Conservation (phyloP, 2,888 invertebrate genomes). For the Trichacis sp. region DNA sequence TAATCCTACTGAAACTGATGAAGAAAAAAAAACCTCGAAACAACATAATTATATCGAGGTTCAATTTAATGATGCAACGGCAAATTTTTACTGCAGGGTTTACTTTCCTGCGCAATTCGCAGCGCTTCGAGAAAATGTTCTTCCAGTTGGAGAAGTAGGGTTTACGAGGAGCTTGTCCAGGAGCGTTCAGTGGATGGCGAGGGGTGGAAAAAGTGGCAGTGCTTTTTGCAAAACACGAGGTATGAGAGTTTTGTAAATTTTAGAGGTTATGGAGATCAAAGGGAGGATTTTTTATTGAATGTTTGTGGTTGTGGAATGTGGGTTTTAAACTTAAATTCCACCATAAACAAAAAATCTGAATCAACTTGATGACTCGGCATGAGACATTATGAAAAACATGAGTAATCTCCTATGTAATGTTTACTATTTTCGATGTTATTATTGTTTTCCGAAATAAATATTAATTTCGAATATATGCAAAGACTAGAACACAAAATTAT, state of each 20-base stretch:
- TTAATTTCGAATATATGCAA: no score
- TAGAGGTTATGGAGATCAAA: no score
- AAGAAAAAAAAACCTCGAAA: slow-evolving; percentile 59
- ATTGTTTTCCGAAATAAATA: no score
- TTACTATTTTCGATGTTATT: no score
- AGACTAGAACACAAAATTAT: no score
- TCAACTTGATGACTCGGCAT: no score
- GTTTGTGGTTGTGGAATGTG: no score
- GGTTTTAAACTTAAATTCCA: no score
- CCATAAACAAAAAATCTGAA: neutral
- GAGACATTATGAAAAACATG: no score
- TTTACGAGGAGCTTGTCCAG: slow-evolving; percentile 88
- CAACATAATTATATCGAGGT: slow-evolving; percentile 71
- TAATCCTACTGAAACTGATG: slow-evolving; percentile 51
- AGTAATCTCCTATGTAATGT: no score
- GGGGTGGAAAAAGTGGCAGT: slow-evolving; percentile 98
- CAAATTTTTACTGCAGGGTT: slow-evolving; percentile 90
- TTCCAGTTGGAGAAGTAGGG: slow-evolving; percentile 77
- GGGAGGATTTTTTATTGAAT: no score
- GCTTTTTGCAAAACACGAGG: slow-evolving; percentile 94
- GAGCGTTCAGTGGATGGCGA: slow-evolving; percentile 91
- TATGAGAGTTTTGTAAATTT: slow-evolving; percentile 52
- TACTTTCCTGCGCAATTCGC: slow-evolving; percentile 94
- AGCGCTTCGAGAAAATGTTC: slow-evolving; percentile 75
- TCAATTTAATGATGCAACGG: slow-evolving; percentile 75